Conservation (phyloP, 2,888 invertebrate species). For the Elysia crispata region DNA sequence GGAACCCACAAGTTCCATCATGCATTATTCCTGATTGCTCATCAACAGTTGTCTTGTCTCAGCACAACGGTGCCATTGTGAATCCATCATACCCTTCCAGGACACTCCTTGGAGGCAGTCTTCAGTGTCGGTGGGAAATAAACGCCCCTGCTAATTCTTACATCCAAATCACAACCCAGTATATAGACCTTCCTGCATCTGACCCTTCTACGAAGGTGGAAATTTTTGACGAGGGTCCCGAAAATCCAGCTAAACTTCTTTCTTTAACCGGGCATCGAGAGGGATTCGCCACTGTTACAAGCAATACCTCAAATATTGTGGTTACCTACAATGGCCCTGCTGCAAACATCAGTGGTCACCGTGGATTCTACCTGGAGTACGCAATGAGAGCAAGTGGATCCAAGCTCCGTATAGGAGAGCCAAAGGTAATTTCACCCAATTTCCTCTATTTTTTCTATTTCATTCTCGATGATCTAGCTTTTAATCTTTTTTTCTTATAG, state of each 20-base stretch:
- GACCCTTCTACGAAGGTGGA: background rate
- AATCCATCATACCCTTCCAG: slow-evolving; percentile 31
- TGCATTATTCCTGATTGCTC: slow-evolving; percentile 35
- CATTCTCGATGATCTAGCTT: too few species aligned
- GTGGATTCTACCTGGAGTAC: slow-evolving; percentile 42
- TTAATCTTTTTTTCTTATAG: background rate
- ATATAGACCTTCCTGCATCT: slow-evolving; percentile 15
- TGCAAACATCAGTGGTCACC: background rate
- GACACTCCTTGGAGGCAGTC: background rate
- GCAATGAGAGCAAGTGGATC: background rate
- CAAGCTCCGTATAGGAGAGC: background rate
- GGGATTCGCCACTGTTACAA: background rate
- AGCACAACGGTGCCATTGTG: slow-evolving; percentile 28
- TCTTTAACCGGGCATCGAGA: background rate
- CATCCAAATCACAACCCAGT: background rate
- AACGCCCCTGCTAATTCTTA: background rate
- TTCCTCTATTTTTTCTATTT: too few species aligned
- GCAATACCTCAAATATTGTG: slow-evolving; percentile 9
- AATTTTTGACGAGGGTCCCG: background rate
- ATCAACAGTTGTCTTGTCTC: background rate
- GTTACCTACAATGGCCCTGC: slow-evolving; percentile 27
- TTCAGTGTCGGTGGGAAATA: slow-evolving; percentile 40
- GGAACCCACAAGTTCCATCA: too few species aligned
- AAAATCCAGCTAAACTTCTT: slow-evolving; percentile 1
- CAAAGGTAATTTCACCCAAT: background rate